Percentiles rank a stretch among this genome's conserved stretches.
These are phyloP conservation scores for Tapirus indicus DNA, from an alignment of 2,797 vertebrate genomes.

Conservation along the genomic window DNA sequence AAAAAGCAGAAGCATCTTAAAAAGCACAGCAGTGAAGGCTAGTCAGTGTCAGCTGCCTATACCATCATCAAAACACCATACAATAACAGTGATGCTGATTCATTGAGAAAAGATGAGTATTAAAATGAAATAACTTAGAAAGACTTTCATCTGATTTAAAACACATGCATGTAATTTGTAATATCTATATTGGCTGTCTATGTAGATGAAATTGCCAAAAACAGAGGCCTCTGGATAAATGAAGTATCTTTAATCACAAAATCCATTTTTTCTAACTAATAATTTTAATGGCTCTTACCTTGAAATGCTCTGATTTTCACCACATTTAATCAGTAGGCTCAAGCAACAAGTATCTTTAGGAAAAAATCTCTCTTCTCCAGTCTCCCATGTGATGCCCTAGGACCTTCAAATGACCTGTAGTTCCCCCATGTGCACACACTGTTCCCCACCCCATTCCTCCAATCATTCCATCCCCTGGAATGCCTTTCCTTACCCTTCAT, in stretches of 20 bases:
- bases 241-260: not conserved
- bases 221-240: conserved; percentile 9
- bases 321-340: not conserved
- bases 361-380: not conserved
- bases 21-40: not conserved
- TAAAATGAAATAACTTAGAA: not conserved
- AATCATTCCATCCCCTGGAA: not conserved
- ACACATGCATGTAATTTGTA: not conserved
- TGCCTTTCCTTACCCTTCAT: not conserved
- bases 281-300: not conserved
- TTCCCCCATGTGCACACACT: not conserved
- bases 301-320: conserved; percentile 19
- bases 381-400: not conserved
- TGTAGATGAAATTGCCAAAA: not conserved
- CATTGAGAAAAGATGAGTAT: not conserved
- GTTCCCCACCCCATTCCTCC: not conserved
- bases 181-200: not conserved
- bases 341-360: not conserved
- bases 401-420: not conserved
- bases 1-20: not conserved
- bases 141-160: conserved; percentile 4
- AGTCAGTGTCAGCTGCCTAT: not conserved
- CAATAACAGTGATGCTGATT: not conserved
- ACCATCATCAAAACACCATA: not conserved
- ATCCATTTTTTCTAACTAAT: not conserved